Evolutionary conservation across 2,797 vertebrate species (phyloP).

Genomic region (Diglossa cyanea): DNA sequence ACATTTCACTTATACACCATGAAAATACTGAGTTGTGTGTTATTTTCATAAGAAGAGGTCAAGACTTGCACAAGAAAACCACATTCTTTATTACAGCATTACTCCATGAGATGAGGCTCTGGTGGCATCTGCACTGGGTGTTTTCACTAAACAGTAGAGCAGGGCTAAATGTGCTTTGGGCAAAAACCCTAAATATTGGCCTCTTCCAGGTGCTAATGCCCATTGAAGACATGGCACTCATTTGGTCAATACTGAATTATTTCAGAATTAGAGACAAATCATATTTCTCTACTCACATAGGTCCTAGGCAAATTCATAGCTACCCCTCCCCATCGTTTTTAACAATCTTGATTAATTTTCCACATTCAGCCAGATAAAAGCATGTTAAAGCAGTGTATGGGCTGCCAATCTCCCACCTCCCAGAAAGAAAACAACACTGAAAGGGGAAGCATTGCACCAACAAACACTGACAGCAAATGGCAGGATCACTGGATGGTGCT

Average conservation of each 20-base stretch:
- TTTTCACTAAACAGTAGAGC: constrained; percentile 2
- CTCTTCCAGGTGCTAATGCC: constrained; percentile 12
- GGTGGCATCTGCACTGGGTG: background rate
- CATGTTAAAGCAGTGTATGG: background rate
- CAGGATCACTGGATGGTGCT: background rate
- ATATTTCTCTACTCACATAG: background rate
- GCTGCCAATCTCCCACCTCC: background rate
- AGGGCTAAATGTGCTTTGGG: constrained; percentile 14
- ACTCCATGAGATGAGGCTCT: background rate
- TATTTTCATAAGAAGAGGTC: constrained; percentile 37
- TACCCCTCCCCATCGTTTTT: background rate
- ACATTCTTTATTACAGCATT: background rate
- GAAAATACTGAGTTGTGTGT: constrained; percentile 59
- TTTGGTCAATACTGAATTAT: background rate
- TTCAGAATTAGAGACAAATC: background rate
- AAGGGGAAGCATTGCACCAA: background rate
- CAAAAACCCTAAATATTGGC: constrained; percentile 58
- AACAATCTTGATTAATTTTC: background rate
- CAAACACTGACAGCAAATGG: background rate
- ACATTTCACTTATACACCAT: constrained; percentile 21
- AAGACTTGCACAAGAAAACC: constrained; percentile 53
- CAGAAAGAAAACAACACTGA: background rate
- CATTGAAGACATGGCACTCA: background rate
- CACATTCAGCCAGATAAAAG: background rate
- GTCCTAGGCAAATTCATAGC: background rate